Evolutionary conservation across 2,113 vertebrate species (phyloP), one percentile per base, ranked within the genome.

Genomic region (Alligator sinensis): DNA sequence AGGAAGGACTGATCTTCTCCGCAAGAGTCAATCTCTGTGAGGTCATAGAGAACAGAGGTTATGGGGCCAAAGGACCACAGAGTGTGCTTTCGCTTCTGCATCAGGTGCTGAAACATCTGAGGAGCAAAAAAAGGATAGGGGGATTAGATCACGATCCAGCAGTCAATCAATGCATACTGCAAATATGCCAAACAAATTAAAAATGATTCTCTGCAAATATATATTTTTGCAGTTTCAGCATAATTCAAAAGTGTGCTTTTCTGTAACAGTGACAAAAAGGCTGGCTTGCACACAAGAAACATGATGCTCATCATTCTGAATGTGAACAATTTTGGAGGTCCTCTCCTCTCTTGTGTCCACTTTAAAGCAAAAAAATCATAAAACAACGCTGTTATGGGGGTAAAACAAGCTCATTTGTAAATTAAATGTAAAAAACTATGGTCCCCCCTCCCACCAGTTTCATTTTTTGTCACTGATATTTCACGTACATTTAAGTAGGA

Each of bases 21-120:
- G 98, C 99, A 99, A 10, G 99, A 99, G 91, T 99, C 99, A 10
- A 99, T 99, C 97, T 99, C 99, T 0, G 98, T 98, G 91, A 99
- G 98, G 97, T 99, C 99, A 3, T 99, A 99, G 10, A 99, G 98
- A 58, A 98, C 97, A 75, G 99, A 99, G 30, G 97, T 98, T 93
- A 99, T 59, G 0, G 99, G 98, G 10, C 99, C 99, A 57, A 98
- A 98, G 3, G 97, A 98, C 99, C 98, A 99, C 94, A 99, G 99
- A 74, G 98, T 95, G 18, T 98, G 96, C 21, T 98, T 98, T 82
- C 99, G 97, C 90, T 98, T 99, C 91, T 99, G 99, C 93, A 99
- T 98, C 60, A 99, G 96, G 91, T 99, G 98, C 92, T 99, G 99
- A 94, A 99, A 99, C 86, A 98, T 98, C 99, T 99, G 96, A 57